A percentile compares a stretch with the other conserved stretches of the same genome.
phyloP scores from a whole-genome alignment of 1,140 invertebrate genomes.

The Wasmannia auropunctata region DNA sequence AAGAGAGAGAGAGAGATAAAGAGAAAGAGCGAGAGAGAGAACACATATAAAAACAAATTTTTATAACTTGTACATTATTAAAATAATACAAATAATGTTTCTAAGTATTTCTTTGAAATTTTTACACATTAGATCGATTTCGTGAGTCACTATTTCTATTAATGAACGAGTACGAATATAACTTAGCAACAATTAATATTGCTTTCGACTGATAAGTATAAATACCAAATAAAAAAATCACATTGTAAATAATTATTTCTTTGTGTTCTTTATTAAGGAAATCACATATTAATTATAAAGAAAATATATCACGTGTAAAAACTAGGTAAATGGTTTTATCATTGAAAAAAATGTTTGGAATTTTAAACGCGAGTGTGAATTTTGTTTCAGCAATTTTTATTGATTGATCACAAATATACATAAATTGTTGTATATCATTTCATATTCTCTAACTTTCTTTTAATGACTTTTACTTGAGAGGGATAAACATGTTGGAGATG shows the following conservation, averaged over 20 bases:
- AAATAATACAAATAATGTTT: slow-evolving; percentile 31
- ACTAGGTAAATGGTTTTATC: neutral
- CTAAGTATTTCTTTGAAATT: slow-evolving; percentile 52
- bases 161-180: neutral
- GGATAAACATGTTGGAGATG: slow-evolving; percentile 53
- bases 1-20: neutral
- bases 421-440: slow-evolving; percentile 37
- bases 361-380: neutral
- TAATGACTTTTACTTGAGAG: slow-evolving; percentile 28
- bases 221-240: slow-evolving; percentile 10
- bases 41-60: neutral
- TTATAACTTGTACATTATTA: neutral
- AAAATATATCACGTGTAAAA: slow-evolving; percentile 10
- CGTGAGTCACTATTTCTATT: neutral
- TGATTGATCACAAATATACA: slow-evolving; percentile 55
- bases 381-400: slow-evolving; percentile 37
- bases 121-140: slow-evolving; percentile 14
- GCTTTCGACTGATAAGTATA: neutral
- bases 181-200: slow-evolving; percentile 1
- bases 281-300: neutral
- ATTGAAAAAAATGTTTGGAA: neutral
- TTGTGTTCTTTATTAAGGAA: neutral
- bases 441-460: slow-evolving; percentile 15
- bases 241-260: slow-evolving; percentile 24
- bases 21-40: neutral